A percentile compares a stretch with the other conserved stretches of the same genome.
Conservation (phyloP, 2,797 vertebrate genomes). For the Artibeus lituratus region DNA sequence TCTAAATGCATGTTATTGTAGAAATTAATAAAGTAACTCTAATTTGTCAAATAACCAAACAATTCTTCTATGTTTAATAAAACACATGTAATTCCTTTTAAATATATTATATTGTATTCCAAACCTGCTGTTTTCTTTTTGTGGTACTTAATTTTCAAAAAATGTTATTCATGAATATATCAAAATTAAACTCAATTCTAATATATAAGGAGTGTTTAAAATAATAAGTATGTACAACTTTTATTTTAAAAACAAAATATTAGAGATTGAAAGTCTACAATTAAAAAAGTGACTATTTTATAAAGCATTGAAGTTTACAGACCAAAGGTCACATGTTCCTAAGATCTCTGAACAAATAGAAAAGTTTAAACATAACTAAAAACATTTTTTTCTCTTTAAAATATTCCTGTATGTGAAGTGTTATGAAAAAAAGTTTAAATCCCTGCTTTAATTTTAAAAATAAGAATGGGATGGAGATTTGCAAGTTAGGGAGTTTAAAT, state of each 20-base stretch:
- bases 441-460: neutral
- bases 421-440: neutral
- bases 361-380: constrained; percentile 7
- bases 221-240: constrained; percentile 10
- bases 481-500: neutral
- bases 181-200: constrained; percentile 41
- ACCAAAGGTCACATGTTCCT: neutral
- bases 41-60: neutral
- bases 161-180: constrained; percentile 44
- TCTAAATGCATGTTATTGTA: neutral
- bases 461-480: neutral
- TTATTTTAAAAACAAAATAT: constrained; percentile 60
- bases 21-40: neutral
- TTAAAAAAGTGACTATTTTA: constrained; percentile 45
- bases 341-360: neutral
- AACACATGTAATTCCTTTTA: constrained; percentile 24
- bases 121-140: constrained; percentile 40
- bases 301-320: neutral
- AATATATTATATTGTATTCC: constrained; percentile 38
- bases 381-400: constrained; percentile 8
- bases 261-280: constrained; percentile 39
- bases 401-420: neutral
- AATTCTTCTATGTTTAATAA: neutral
- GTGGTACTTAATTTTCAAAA: constrained; percentile 22
- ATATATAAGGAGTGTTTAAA: constrained; percentile 31